A percentile compares a stretch with the other conserved stretches of the same genome.
Evolutionary conservation across 2,113 vertebrate genomes (phyloP).

Genomic region (Lanius ludovicianus): DNA sequence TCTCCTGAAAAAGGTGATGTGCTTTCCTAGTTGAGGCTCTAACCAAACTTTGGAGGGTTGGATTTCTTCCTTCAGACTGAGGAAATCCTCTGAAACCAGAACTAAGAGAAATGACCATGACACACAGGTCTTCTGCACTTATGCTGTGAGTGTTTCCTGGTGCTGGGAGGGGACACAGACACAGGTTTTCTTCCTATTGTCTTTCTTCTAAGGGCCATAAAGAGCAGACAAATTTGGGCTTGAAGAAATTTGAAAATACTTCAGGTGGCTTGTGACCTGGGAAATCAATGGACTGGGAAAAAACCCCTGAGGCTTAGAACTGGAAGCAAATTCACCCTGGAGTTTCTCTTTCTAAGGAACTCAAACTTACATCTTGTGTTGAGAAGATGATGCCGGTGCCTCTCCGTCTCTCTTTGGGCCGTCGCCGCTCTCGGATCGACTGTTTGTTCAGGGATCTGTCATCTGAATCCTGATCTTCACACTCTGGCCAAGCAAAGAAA

Average conservation of each 20-base stretch:
- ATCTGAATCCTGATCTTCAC: slow-evolving; percentile 71
- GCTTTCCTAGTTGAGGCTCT: neutral
- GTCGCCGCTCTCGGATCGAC: slow-evolving; percentile 68
- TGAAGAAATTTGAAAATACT: neutral
- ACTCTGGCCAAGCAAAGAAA: slow-evolving; percentile 70
- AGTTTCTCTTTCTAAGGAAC: neutral
- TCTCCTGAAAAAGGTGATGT: neutral
- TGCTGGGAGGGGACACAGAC: neutral
- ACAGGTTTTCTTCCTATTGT: neutral
- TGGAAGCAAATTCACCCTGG: neutral
- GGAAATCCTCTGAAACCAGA: neutral
- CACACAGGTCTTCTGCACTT: neutral
- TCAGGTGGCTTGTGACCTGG: neutral
- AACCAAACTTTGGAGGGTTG: neutral
- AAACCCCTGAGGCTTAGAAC: neutral
- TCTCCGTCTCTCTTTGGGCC: slow-evolving; percentile 67
- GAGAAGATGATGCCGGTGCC: slow-evolving; percentile 71
- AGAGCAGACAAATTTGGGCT: neutral
- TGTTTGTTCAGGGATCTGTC: slow-evolving; percentile 66
- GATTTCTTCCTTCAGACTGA: neutral
- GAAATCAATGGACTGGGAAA: neutral
- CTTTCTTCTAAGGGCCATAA: neutral
- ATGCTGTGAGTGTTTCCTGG: neutral
- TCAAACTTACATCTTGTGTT: slow-evolving; percentile 75
- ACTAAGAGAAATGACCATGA: neutral